Conservation (phyloP, 2,888 invertebrate genomes). For the Drosophila vallismaia region DNA sequence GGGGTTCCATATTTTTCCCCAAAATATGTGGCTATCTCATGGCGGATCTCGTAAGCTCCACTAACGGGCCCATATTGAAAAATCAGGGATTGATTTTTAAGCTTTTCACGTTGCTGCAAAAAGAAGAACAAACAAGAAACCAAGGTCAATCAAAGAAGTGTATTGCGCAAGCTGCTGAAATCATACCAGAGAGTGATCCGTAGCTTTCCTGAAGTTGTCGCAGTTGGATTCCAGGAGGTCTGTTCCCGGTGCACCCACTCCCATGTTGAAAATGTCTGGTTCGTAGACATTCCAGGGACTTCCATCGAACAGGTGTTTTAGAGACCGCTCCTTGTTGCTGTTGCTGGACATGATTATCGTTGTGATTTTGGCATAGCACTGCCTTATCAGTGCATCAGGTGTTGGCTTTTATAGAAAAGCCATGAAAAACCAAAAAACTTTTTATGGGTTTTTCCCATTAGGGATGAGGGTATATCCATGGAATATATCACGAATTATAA, state of each 20-base stretch:
- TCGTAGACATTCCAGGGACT: slow-evolving; percentile 84
- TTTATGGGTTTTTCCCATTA: slow-evolving; percentile 20
- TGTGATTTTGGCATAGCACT: slow-evolving; percentile 9
- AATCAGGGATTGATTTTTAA: slow-evolving; percentile 75
- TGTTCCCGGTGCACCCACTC: slow-evolving; percentile 86
- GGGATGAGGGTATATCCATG: background rate
- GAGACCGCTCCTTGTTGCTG: slow-evolving; percentile 54
- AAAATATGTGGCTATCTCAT: slow-evolving; percentile 84
- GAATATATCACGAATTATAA: background rate
- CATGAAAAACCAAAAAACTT: slow-evolving; percentile 4
- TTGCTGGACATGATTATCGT: slow-evolving; percentile 41
- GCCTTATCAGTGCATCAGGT: slow-evolving; percentile 24
- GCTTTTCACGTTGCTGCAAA: slow-evolving; percentile 69
- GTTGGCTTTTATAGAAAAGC: slow-evolving; percentile 26
- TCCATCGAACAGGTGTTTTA: slow-evolving; percentile 85
- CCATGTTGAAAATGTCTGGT: slow-evolving; percentile 83
- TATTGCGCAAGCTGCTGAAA: slow-evolving; percentile 16
- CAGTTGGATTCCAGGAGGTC: slow-evolving; percentile 84
- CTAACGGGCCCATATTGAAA: slow-evolving; percentile 86
- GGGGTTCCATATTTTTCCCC: slow-evolving; percentile 83
- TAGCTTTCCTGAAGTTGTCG: slow-evolving; percentile 84
- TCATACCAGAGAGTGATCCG: slow-evolving; percentile 84
- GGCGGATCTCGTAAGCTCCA: slow-evolving; percentile 84
- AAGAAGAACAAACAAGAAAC: background rate
- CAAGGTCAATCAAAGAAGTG: slow-evolving; percentile 2